phyloP scores from a whole-genome alignment of 2,113 vertebrate genomes.

The Myotis davidii region DNA sequence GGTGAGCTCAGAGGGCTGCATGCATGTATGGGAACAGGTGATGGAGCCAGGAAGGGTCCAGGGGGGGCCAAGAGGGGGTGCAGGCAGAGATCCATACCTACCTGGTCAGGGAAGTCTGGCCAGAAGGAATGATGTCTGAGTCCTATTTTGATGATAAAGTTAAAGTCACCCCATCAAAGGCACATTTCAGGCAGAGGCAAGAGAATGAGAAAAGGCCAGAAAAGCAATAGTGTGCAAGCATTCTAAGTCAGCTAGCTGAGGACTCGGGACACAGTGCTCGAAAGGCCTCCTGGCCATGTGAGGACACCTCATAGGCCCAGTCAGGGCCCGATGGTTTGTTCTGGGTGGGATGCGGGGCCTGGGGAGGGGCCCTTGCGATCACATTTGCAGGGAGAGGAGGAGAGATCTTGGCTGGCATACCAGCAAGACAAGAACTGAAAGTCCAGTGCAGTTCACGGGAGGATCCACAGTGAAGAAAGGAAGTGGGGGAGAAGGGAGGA shows the following conservation, averaged over 20 bases:
- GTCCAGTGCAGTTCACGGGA: not conserved
- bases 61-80: fast-evolving
- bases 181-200: not conserved
- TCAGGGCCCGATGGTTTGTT: not conserved
- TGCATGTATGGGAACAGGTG: not conserved
- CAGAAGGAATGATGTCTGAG: not conserved
- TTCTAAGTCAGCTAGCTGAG: too few relatives aligned
- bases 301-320: not conserved
- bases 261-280: not conserved
- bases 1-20: fast-evolving
- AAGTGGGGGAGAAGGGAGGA: not conserved
- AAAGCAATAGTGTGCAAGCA: not conserved
- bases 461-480: not conserved
- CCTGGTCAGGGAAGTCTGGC: not conserved
- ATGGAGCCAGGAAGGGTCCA: fast-evolving
- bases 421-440: not conserved
- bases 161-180: not conserved
- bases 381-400: not conserved
- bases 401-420: not conserved
- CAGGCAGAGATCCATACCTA: not conserved
- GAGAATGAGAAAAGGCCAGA: not conserved
- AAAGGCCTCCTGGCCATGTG: not conserved
- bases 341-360: not conserved
- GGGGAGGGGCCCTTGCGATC: not conserved
- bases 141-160: not conserved